These are phyloP conservation scores for Chiloscyllium punctatum DNA, from an alignment of 2,797 vertebrate species.

Conservation along the genomic window DNA sequence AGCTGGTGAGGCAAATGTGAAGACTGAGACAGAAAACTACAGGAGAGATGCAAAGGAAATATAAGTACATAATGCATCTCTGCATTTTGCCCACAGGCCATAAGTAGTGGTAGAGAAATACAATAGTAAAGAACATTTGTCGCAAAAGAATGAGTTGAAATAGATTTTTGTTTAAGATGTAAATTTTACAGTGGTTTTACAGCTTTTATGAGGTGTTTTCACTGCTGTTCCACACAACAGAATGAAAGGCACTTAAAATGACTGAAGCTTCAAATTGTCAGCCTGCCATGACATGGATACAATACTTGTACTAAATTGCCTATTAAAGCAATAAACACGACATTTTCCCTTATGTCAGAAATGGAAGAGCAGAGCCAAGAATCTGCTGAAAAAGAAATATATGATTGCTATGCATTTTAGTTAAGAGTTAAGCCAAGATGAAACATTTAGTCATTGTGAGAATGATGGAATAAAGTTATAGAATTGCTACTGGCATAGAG, in stretches of 20 bases:
- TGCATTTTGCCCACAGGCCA: not conserved
- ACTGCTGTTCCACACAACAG: not conserved
- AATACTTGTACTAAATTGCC: not conserved
- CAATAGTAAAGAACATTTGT: not conserved
- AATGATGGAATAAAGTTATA: not conserved
- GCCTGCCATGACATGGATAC: not conserved
- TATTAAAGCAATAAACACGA: slow-evolving; percentile 19
- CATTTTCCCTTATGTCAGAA: not conserved
- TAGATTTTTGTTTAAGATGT: not conserved
- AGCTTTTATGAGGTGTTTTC: not conserved
- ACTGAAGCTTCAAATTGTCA: slow-evolving; percentile 1
- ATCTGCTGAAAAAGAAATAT: not conserved
- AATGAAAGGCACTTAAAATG: not conserved
- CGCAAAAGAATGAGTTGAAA: not conserved
- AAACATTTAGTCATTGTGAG: not conserved
- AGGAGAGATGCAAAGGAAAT: not conserved
- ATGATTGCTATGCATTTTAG: not conserved
- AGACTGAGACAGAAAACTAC: not conserved
- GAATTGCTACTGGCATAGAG: not conserved
- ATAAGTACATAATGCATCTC: no score
- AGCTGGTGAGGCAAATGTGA: not conserved
- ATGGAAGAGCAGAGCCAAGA: not conserved
- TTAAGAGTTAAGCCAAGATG: not conserved
- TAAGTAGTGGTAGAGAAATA: not conserved
- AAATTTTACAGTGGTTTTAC: not conserved